Evolutionary conservation across 2,113 vertebrate genomes (phyloP), one percentile per base, ranked within the genome.

Genomic region (Tyto alba): DNA sequence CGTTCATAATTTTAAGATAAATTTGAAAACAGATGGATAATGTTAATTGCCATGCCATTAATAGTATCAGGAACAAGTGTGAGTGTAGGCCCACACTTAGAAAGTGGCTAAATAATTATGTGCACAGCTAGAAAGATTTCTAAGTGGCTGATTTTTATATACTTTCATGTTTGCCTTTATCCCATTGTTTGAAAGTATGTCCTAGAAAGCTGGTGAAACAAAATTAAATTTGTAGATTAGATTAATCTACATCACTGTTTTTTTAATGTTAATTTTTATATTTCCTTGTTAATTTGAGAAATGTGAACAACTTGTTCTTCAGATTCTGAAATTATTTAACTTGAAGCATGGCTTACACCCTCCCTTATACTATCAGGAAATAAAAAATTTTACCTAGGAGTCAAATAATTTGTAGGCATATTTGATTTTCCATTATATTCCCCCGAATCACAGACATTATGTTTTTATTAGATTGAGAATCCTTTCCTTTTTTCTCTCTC

Each of bases 391-490:
- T 23, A 53, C 32, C 38, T 57, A 55, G 50, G 11, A n/a, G 11
- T 73, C 57, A 91, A 84, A 89, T 83, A 1, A n/a, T 71, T 77
- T 71, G 55, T 62, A 71, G 85, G 43, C 19, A 56, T 56, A 87
- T 95, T 93, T 73, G 41, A 53, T 91, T 81, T 38, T 74, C 74
- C 50, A 41, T 88, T 95, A 63, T 86, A 74, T 86, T 93, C 17
- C 67, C 92, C 41, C 57, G 85, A 88, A 85, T 89, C 93, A 88
- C 32, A 76, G 36, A 6, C n/a, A 10, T 38, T 93, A 56, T 21
- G 26, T 45, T 97, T 97, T 94, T 85, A 47, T 91, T 85, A 62
- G 29, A 53, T 59, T 68, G 79, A 71, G 38, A 92, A 85, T 81
- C 21, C 43, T 93, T 96, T 77, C 34, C 32, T 32, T 23, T 96